Evolutionary conservation across 2,797 vertebrate genomes (phyloP), one percentile per base, ranked within the genome.

Genomic region (Danio aesculapii): DNA sequence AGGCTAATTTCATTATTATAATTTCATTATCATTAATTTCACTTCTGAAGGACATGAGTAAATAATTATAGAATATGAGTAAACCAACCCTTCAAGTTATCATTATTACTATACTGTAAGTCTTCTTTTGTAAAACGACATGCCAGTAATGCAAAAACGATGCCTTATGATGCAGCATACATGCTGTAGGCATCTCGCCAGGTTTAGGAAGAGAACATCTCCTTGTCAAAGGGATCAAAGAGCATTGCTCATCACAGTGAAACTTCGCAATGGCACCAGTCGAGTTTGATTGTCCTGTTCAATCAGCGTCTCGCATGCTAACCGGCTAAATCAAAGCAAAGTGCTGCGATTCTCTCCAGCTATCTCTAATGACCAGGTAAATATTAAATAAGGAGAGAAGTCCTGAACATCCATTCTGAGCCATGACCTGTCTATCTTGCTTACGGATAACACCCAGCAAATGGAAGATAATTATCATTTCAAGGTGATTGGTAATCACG

Each of bases 381-480:
- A 84, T 78, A 72, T 73, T 74, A 9, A 67, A 78, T 63, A 59
- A 72, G 21, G 39, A 19, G 21, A 77, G 69, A 52, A 50, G 61
- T 72, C 61, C 73, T 71, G 66, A 75, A 71, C 72, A 76, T 84
- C 77, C 61, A 47, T 81, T 66, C 55, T 53, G 49, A 81, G 70
- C 55, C 69, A 43, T 78, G 83, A 71, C 79, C 64, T 81, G 83
- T 71, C 81, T 83, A 61, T 80, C 79, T 75, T 79, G 75, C 79
- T 81, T 83, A 83, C 6, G 6, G 52, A 75, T 66, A 75, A 58
- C 69, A 75, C 75, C 59, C 68, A 70, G 75, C 49, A 81, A 81
- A 84, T 81, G 79, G 79, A 73, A 78, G 72, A 74, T 86, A 79
- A 86, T 86, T 81, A 84, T 86, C 71, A 81, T 85, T 59, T 85